These are phyloP conservation scores for Clanis bilineata DNA, from an alignment of 2,888 invertebrate species.

Conservation along the genomic window DNA sequence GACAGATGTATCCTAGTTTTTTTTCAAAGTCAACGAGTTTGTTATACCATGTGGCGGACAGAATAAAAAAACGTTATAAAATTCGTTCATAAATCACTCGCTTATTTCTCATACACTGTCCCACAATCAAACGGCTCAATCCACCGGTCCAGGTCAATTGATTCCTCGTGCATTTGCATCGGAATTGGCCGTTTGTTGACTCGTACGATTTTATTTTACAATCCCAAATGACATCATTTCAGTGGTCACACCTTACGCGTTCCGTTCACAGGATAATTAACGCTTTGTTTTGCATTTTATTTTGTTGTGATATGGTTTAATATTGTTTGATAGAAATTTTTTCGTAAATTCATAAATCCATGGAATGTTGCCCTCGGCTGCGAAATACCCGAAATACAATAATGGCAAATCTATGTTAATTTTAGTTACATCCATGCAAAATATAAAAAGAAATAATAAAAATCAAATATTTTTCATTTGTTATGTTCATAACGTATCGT, in stretches of 20 bases:
- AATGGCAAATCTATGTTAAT: too few relatives aligned
- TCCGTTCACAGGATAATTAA: background rate
- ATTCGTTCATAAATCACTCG: too few relatives aligned
- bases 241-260: background rate
- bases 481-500: too few relatives aligned
- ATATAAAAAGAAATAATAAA: too few relatives aligned
- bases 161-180: constrained; percentile 24
- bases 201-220: constrained; percentile 1
- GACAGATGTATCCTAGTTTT: too few relatives aligned
- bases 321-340: background rate
- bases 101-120: background rate
- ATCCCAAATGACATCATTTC: background rate
- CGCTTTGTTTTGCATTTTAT: background rate
- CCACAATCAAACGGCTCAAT: constrained; percentile 22
- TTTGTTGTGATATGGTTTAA: background rate
- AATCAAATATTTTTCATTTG: too few relatives aligned
- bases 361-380: too few relatives aligned
- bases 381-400: too few relatives aligned
- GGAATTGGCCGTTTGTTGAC: constrained; percentile 16
- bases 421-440: too few relatives aligned
- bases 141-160: constrained; percentile 23
- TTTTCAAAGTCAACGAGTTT: too few relatives aligned
- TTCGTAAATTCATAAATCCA: background rate
- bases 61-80: too few relatives aligned
- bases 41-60: too few relatives aligned